Conservation (phyloP, 2,888 invertebrate genomes). For the Tenodera sinensis region DNA sequence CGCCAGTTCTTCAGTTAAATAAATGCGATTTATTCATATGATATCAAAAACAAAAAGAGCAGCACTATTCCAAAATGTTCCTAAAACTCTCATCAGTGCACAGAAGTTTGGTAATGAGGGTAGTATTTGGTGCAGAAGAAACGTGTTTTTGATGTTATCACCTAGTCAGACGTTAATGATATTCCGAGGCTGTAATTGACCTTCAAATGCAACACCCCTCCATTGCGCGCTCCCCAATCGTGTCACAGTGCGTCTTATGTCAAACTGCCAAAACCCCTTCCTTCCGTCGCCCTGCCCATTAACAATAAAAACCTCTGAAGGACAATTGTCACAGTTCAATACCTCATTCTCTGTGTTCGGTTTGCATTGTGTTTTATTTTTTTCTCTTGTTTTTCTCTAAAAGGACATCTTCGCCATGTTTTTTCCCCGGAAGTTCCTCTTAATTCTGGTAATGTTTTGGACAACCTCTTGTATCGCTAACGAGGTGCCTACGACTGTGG, state of each 20-base stretch:
- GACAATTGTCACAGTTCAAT: neutral
- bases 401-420: neutral
- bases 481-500: neutral
- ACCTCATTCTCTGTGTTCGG: neutral
- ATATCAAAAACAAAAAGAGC: too few species aligned
- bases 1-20: too few species aligned
- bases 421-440: neutral
- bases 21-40: too few species aligned
- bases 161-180: neutral
- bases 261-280: neutral
- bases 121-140: too few species aligned
- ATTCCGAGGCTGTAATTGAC: neutral
- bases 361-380: neutral
- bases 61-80: too few species aligned
- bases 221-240: neutral
- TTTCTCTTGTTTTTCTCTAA: neutral
- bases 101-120: too few species aligned
- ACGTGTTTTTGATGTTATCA: neutral
- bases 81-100: too few species aligned
- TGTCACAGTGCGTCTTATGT: neutral
- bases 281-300: neutral
- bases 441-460: neutral
- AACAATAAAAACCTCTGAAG: conserved; percentile 10
- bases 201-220: neutral
- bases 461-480: neutral